Base-by-base conservation (phyloP, 2,888 invertebrate genomes). In the Noctua comes region DNA sequence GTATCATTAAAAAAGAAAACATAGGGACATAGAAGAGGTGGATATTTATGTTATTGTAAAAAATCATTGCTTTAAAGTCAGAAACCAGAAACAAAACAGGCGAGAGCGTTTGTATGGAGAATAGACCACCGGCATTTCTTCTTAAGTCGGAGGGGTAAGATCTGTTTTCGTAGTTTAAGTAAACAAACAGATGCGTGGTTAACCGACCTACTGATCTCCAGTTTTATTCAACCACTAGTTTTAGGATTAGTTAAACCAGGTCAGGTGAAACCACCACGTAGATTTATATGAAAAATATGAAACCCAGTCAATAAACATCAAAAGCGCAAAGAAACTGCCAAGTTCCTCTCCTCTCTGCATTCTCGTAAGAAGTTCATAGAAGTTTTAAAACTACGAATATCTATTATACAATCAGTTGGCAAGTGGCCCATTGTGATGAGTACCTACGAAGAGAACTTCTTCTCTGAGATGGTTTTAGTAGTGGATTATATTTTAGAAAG, bases 321-420 rank as follows among this genome's bases (percentile, higher is more conserved):
- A 84, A 82, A 69, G 43, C 57, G 57, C 54, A 54, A 85, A 65
- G 54, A 70, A 80, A 85, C 27, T 81, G 64, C 27, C 16, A 85
- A 85, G 66, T 64, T 75, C 46, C 85, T 46, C 51, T 57, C 48
- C 10, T 68, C 62, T 64, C 36, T 62, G 57, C 70, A 68, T 51
- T 85, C 57, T 83, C 71, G 31, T 59, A 65, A 59, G 59, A 73
- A 84, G 64, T 73, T 84, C 65, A 82, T 71, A 18, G 81, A 80
- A 75, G 75, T 75, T 82, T 84, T 64, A 64, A 79, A 74, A 81
- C 74, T 75, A 57, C 24, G 59, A 48, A 70, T 70, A 75, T 85
- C 68, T 84, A 57, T 74, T 62, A 54, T 68, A 48, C 18, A 85
- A 82, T 70, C 62, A 51, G 70, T 71, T 81, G 76, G 70, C 82